A percentile compares a stretch with the other conserved stretches of the same genome.
phyloP scores from a whole-genome alignment of 1,140 invertebrate genomes.

The Conus betulinus region DNA sequence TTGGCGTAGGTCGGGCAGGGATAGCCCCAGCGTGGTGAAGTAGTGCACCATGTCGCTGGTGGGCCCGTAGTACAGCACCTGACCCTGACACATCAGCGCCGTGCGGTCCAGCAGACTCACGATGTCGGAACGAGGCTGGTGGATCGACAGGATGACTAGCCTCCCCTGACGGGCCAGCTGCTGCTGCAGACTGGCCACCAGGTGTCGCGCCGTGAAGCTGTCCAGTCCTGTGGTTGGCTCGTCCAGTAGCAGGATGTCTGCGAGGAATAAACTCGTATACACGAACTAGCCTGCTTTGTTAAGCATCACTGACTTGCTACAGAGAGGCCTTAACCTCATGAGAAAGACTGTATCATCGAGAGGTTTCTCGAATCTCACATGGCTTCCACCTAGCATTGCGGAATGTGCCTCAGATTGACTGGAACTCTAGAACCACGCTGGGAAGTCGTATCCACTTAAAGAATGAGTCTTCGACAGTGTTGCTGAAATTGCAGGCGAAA shows the following conservation, averaged over 20 bases:
- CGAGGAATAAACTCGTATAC: neutral
- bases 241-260: constrained; percentile 62
- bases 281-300: neutral
- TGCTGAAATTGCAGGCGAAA: no score
- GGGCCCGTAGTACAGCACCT: constrained; percentile 56
- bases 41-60: constrained; percentile 54
- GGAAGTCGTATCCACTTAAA: no score
- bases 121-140: constrained; percentile 65
- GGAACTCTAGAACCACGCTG: no score
- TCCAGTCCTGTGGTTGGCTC: constrained; percentile 65
- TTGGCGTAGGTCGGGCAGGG: constrained; percentile 61
- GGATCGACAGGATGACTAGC: constrained; percentile 61
- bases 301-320: neutral
- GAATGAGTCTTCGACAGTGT: no score
- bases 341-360: neutral
- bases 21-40: constrained; percentile 56
- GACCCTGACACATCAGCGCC: constrained; percentile 56
- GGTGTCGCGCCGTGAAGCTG: constrained; percentile 61
- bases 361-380: no score
- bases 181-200: constrained; percentile 54
- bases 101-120: constrained; percentile 57
- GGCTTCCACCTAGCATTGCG: neutral
- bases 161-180: constrained; percentile 56
- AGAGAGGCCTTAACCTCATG: neutral
- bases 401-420: no score